Evolutionary conservation across 2,888 invertebrate genomes (phyloP), one percentile per base, ranked within the genome.

Genomic region (Thecophora atra): DNA sequence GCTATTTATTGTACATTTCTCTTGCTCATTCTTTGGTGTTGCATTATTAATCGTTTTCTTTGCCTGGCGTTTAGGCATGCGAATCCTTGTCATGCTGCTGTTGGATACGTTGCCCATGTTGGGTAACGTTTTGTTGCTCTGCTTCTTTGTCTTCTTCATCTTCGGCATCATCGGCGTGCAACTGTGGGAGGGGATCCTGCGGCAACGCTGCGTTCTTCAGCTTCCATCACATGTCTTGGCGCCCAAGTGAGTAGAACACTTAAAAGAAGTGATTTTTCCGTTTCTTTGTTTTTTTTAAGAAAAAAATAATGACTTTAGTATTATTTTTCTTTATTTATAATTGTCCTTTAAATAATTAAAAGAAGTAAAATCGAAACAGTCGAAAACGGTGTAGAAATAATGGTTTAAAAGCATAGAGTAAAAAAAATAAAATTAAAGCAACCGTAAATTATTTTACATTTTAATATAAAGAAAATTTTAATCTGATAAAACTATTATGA

Each of bases 121-220:
- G 82, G 99, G 99, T 77, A 99, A 99, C 88, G 99, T 99, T 68
- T 89, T 99, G 78, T 90, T 99, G 78, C 90, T 99, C 77, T 99
- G 99, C 88, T 99, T 99, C 91, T 99, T 99, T 90, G 99, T 99
- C 74, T 99, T 99, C 91, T 99, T 99, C 90, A 99, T 99, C 86
- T 99, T 99, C 85, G 99, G 99, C 78, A 99, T 99, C 84, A 95
- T 99, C 80, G 99, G 99, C 24, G 99, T 99, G 54, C 99, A 99
- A 87, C 90, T 99, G 68, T 99, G 99, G 99, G 96, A 99, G 86
- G 99, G 99, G 64, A 95, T 99, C 75, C 89, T 99, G 70, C 89
- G 99, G 77, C 98, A 98, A 86, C 91, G 98, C 73, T 98, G 98
- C 87, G 95, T 94, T 85, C 90, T 96, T 74, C 90, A 92, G 76